Conservation (phyloP, 2,113 vertebrate genomes). For the Oncorhynchus kisutch region DNA sequence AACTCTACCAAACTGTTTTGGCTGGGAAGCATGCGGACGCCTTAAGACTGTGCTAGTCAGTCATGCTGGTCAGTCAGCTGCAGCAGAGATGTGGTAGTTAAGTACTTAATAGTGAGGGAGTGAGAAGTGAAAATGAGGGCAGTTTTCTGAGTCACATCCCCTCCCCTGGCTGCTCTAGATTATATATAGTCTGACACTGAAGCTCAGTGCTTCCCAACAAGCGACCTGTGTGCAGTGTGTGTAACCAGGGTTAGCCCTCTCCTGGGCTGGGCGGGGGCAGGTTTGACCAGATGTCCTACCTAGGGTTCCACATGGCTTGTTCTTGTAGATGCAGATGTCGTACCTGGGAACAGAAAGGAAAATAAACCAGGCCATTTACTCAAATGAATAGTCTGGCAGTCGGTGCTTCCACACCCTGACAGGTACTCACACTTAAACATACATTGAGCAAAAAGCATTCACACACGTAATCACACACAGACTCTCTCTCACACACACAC, state of each 20-base stretch:
- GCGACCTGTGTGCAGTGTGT: neutral
- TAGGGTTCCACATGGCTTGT: slow-evolving; percentile 95
- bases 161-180: neutral
- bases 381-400: neutral
- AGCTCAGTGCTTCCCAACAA: neutral
- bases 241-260: too few relatives aligned
- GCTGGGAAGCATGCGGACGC: too few relatives aligned
- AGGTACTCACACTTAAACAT: neutral
- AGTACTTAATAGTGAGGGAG: neutral
- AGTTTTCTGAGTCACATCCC: slow-evolving; percentile 2
- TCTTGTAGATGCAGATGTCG: slow-evolving; percentile 99
- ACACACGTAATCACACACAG: slow-evolving; percentile 2
- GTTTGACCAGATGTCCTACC: slow-evolving; percentile 70
- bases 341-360: slow-evolving; percentile 76
- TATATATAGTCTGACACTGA: slow-evolving; percentile 9
- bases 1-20: too few relatives aligned
- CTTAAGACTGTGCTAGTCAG: too few relatives aligned
- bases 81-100: neutral
- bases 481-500: neutral
- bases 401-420: neutral
- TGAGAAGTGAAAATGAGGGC: neutral
- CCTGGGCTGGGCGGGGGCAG: too few relatives aligned
- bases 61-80: neutral
- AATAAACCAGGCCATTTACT: slow-evolving; percentile 9
- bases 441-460: neutral